Evolutionary conservation across 2,797 vertebrate species (phyloP), one percentile per base, ranked within the genome.

Genomic region (Myotis planiceps): DNA sequence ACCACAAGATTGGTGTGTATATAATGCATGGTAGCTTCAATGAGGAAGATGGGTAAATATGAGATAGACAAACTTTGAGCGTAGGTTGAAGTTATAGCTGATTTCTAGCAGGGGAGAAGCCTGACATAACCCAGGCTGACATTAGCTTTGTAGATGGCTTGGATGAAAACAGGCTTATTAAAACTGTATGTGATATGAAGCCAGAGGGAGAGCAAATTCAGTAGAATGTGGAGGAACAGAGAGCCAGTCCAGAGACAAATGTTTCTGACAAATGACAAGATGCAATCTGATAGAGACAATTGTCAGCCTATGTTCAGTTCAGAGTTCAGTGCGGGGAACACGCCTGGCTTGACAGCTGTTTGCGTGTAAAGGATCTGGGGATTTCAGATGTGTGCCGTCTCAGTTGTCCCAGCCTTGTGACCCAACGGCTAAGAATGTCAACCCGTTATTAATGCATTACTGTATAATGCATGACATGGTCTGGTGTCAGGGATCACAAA

Each of bases 371-470:
- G 32, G 63, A 72, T 25, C n/a, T 75, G 66, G 80, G n/a, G n/a
- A 9, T 74, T 86, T 80, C 21, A 21, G 69, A 71, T 60, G 65
- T 45, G 34, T 21, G 63, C 42, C 23, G 1, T 69, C 69, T 85
- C 68, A 29, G 69, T 51, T 18, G 42, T 95, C 63, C 42, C 53
- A 49, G 75, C 69, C 32, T 2, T 84, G 90, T 95, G 93, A 96
- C 69, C 71, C 88, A 51, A 0, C 39, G 75, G 39, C 78, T 87
- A 9, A 60, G 78, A 34, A 81, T 14, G 58, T 37, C 96, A 90
- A 3, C 75, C 5, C 19, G 5, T 66, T 76, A 66, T 74, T 27
- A 88, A 86, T 27, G 79, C 69, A 16, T 91, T 6, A 34, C 29
- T 80, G 0, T 49, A 55, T 75, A 47, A 83, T 34, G 78, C 49